phyloP scores from a whole-genome alignment of 37 sponge, comb jelly and placozoan genomes.

The Tethya wilhelma region DNA sequence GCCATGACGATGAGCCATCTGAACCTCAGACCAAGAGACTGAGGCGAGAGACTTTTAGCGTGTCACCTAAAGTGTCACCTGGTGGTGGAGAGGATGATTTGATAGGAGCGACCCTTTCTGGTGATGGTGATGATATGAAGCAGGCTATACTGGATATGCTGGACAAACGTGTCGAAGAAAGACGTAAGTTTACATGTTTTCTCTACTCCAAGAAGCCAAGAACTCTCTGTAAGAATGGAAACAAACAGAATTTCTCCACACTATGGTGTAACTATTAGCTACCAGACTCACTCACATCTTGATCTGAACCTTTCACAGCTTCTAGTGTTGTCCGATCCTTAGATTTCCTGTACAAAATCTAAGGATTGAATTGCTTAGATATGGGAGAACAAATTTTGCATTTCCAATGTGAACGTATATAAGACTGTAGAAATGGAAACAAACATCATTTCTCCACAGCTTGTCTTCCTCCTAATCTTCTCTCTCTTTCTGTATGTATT shows the following conservation, averaged over 20 bases:
- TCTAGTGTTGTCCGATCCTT: too few species aligned
- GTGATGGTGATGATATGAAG: neutral
- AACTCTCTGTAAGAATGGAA: neutral
- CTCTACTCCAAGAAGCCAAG: neutral
- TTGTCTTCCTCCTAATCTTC: too few species aligned
- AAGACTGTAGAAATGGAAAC: too few species aligned
- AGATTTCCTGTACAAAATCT: too few species aligned
- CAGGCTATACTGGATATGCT: conserved; percentile 31
- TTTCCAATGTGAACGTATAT: too few species aligned
- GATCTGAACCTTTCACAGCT: too few species aligned
- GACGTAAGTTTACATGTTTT: conserved; percentile 16
- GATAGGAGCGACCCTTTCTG: neutral
- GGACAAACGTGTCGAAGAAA: conserved; percentile 35
- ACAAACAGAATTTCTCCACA: too few species aligned
- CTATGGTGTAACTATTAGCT: too few species aligned
- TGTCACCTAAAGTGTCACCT: neutral
- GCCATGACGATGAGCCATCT: neutral
- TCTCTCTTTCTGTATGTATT: neutral
- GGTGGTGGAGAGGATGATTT: neutral
- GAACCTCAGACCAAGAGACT: neutral
- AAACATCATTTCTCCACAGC: too few species aligned
- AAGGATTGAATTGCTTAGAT: too few species aligned
- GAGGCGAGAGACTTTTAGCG: neutral
- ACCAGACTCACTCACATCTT: too few species aligned
- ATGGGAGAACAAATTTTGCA: too few species aligned